Conservation (phyloP, 2,888 invertebrate genomes). For the Osmoderma eremita region DNA sequence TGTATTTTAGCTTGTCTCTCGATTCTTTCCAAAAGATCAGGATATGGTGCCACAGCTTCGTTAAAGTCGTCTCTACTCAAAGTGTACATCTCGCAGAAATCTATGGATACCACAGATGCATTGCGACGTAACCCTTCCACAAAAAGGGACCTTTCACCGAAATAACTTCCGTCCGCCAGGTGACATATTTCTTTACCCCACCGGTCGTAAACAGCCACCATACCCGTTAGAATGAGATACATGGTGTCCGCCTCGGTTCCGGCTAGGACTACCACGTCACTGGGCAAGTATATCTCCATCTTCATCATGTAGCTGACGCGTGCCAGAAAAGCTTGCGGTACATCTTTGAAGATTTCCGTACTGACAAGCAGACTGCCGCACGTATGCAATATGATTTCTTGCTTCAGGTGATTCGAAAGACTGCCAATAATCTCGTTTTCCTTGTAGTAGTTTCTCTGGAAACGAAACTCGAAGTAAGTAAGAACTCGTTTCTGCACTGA, state of each 20-base stretch:
- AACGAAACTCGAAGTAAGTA: slow-evolving; percentile 61
- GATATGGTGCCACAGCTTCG: slow-evolving; percentile 57
- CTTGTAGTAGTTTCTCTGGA: slow-evolving; percentile 60
- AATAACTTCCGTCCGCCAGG: slow-evolving; percentile 63
- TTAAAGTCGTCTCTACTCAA: slow-evolving; percentile 60
- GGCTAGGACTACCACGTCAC: slow-evolving; percentile 60
- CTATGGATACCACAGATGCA: slow-evolving; percentile 62
- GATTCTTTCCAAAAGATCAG: slow-evolving; percentile 58
- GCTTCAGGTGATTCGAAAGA: slow-evolving; percentile 60
- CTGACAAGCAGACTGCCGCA: slow-evolving; percentile 56
- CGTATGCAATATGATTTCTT: slow-evolving; percentile 61
- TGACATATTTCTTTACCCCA: slow-evolving; percentile 64
- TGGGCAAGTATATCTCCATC: slow-evolving; percentile 59
- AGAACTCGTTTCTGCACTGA: slow-evolving; percentile 58
- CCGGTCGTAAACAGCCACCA: slow-evolving; percentile 62
- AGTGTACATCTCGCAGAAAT: slow-evolving; percentile 62
- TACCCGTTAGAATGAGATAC: slow-evolving; percentile 62
- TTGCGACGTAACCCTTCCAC: slow-evolving; percentile 60
- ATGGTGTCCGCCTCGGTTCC: slow-evolving; percentile 59
- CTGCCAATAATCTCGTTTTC: slow-evolving; percentile 60
- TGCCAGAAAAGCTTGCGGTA: slow-evolving; percentile 56
- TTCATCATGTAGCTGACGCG: slow-evolving; percentile 55
- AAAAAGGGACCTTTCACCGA: slow-evolving; percentile 64
- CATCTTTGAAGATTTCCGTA: slow-evolving; percentile 59
- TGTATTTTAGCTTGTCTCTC: slow-evolving; percentile 52